Conservation (phyloP, 2,113 vertebrate species). For the Ceyx cyanopectus region DNA sequence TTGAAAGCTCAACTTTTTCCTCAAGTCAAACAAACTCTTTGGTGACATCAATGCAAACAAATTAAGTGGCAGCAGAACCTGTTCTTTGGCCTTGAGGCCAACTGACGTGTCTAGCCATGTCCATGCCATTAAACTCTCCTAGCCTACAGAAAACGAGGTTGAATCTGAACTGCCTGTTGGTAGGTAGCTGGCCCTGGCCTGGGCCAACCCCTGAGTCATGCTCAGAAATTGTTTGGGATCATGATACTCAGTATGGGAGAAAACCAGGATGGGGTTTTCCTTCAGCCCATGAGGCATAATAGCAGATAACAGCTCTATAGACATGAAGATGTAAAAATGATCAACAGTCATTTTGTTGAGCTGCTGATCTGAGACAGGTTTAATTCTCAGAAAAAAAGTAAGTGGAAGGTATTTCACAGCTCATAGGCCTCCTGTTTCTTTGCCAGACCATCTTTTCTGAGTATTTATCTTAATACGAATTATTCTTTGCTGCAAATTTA, state of each 20-base stretch:
- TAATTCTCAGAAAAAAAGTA: neutral
- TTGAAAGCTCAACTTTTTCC: constrained; percentile 17
- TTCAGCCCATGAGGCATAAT: neutral
- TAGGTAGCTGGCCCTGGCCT: neutral
- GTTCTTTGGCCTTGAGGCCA: constrained; percentile 16
- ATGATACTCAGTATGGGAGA: neutral
- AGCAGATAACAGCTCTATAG: neutral
- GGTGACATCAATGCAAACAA: constrained; percentile 27
- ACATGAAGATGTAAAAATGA: neutral
- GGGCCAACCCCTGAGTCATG: neutral
- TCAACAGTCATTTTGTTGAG: neutral
- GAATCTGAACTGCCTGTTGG: neutral
- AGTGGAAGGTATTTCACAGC: neutral
- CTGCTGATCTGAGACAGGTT: neutral
- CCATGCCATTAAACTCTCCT: neutral
- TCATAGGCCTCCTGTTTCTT: neutral
- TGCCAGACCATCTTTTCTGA: neutral
- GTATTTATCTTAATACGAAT: neutral
- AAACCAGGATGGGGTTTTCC: neutral
- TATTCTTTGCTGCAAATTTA: neutral
- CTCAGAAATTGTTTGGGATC: neutral
- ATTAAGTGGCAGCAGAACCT: constrained; percentile 25
- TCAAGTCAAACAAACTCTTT: neutral
- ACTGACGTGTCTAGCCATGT: neutral
- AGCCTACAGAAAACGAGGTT: neutral